These are phyloP conservation scores for Pogoniulus pusillus DNA, from an alignment of 2,797 vertebrate genomes.

Conservation along the genomic window DNA sequence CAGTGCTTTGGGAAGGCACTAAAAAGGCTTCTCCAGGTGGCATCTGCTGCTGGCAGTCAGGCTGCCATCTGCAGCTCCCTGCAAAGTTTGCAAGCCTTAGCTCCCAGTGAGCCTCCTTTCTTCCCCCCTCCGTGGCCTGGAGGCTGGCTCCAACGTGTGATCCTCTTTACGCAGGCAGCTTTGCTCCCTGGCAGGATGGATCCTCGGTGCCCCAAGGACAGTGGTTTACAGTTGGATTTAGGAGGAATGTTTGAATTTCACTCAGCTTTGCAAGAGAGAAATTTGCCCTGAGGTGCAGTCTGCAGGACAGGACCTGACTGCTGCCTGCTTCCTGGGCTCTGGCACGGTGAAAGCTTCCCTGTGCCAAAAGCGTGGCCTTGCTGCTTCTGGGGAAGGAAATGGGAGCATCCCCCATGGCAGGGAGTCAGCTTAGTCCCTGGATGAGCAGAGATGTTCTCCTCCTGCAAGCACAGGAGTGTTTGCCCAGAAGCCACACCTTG, in stretches of 20 bases:
- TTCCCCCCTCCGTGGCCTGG: not conserved
- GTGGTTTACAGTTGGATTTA: not conserved
- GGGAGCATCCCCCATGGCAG: rapidly evolving
- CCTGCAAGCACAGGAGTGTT: rapidly evolving
- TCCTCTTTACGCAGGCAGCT: not conserved
- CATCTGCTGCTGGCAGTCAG: not conserved
- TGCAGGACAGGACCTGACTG: not conserved
- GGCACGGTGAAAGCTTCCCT: not conserved
- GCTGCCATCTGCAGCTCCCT: not conserved
- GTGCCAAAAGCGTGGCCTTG: not conserved
- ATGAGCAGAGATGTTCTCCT: not conserved
- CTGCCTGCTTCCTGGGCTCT: not conserved
- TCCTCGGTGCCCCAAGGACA: not conserved
- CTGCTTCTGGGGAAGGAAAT: not conserved
- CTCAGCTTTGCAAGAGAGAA: not conserved
- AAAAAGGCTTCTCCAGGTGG: not conserved
- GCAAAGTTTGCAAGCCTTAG: not conserved
- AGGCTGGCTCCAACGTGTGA: not conserved
- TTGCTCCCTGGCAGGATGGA: not conserved
- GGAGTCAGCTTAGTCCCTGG: not conserved
- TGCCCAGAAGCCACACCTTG: not conserved
- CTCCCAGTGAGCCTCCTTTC: not conserved
- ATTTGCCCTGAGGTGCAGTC: not conserved
- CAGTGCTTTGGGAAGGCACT: not conserved
- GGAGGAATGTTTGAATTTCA: not conserved